Percentiles rank a stretch among this genome's conserved stretches.
Conservation (phyloP, 2,888 invertebrate species). For the Beris chalybata region DNA sequence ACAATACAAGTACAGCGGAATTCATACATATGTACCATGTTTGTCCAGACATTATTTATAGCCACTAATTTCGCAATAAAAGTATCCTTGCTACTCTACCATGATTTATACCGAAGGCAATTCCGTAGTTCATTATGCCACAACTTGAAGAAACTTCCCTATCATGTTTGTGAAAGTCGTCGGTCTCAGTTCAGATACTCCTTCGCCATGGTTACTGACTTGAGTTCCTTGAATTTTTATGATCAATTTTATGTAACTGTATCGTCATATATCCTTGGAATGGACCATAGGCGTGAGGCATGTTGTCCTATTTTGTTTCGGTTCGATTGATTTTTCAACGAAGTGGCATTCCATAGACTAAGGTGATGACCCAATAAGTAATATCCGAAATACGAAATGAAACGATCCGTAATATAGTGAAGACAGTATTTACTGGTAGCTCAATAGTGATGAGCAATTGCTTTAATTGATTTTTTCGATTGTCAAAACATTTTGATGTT, state of each 20-base stretch:
- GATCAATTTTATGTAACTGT: constrained; percentile 5
- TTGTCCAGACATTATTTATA: constrained; percentile 31
- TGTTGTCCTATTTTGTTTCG: not conserved
- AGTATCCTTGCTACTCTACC: constrained; percentile 23
- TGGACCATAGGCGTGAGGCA: no score
- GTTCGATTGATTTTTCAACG: constrained; percentile 12
- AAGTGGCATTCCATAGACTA: not conserved
- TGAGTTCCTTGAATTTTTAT: constrained; percentile 12
- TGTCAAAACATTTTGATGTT: no score
- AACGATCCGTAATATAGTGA: no score
- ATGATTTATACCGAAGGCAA: constrained; percentile 25
- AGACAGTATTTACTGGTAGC: no score
- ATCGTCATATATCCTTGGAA: no score
- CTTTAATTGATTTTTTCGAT: no score
- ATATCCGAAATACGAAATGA: no score
- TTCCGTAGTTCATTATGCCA: constrained; percentile 30
- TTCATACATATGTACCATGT: not conserved
- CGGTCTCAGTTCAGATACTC: not conserved
- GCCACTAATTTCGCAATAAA: constrained; percentile 33
- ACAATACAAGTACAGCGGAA: no score
- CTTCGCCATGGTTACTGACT: not conserved
- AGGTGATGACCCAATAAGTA: no score
- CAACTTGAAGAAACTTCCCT: constrained; percentile 21
- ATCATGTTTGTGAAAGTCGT: not conserved
- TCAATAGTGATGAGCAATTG: no score